Evolutionary conservation across 2,888 invertebrate genomes (phyloP).

Genomic region (Rugalucina vietnamica): DNA sequence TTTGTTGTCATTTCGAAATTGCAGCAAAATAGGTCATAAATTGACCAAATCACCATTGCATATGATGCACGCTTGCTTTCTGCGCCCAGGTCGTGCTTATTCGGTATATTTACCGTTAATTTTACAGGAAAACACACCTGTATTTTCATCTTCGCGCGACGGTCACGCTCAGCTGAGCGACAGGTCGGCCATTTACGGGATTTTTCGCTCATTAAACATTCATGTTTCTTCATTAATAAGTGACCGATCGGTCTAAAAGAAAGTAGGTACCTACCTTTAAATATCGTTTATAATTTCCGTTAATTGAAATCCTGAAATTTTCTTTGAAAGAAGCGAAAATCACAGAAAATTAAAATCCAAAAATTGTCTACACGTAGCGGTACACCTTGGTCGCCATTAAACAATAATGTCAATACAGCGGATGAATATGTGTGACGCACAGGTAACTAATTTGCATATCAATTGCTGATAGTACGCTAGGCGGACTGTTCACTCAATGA

Average conservation of each 20-base stretch:
- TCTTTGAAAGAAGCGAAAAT: background rate
- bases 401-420: conserved; percentile 63
- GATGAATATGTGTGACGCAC: conserved; percentile 58
- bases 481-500: conserved; percentile 42
- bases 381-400: conserved; percentile 59
- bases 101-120: background rate
- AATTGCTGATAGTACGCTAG: conserved; percentile 58
- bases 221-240: background rate
- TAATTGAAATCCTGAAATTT: background rate
- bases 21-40: too few species aligned
- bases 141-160: conserved; percentile 4
- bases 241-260: background rate
- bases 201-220: background rate
- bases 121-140: background rate
- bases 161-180: conserved; percentile 16
- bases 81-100: background rate
- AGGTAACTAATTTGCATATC: conserved; percentile 53
- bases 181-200: conserved; percentile 14
- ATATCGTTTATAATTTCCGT: background rate
- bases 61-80: background rate
- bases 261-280: background rate
- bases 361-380: background rate
- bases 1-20: too few species aligned
- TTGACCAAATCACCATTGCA: too few species aligned
- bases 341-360: background rate